phyloP scores from a whole-genome alignment of 2,888 invertebrate genomes.

The Palloptera scutellata region DNA sequence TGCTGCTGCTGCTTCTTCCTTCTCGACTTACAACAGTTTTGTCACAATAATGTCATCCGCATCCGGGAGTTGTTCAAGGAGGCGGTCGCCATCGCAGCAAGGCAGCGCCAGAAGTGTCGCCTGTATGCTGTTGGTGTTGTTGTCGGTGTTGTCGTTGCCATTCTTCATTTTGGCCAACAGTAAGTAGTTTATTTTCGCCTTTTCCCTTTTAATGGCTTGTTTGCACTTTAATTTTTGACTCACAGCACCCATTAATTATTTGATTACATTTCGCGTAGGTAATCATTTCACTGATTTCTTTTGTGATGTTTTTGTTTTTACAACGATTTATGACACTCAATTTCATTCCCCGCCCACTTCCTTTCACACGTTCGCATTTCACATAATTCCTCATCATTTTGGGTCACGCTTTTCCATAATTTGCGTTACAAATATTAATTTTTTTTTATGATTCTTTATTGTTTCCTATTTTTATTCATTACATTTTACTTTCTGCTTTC shows the following conservation, averaged over 20 bases:
- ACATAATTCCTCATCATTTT: background rate
- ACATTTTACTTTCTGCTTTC: background rate
- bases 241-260: background rate
- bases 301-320: background rate
- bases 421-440: background rate
- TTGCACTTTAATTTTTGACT: background rate
- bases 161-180: slow-evolving; percentile 26
- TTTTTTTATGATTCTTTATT: background rate
- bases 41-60: no score
- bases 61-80: no score
- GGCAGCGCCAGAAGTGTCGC: background rate
- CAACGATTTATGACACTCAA: slow-evolving; percentile 1
- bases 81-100: no score
- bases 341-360: background rate
- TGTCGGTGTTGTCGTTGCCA: slow-evolving; percentile 21
- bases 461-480: background rate
- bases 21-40: no score
- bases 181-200: slow-evolving; percentile 15
- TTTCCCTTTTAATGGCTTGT: background rate
- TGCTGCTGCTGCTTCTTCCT: no score
- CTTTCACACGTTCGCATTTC: background rate
- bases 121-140: slow-evolving; percentile 22
- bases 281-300: background rate
- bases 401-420: slow-evolving; percentile 1
- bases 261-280: background rate